Conservation (phyloP, 2,888 invertebrate genomes). For the Lottia scabra region DNA sequence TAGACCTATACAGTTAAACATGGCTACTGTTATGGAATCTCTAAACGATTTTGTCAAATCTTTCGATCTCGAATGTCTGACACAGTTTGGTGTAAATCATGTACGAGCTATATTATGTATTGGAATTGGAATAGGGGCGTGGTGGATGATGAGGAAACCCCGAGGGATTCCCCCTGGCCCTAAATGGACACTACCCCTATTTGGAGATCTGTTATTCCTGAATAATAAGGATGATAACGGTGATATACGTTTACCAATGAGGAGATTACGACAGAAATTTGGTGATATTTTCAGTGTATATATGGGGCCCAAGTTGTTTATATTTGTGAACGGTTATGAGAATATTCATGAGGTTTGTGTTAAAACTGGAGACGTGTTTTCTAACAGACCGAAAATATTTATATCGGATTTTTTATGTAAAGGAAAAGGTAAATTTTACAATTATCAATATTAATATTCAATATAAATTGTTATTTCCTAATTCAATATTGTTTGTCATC, state of each 20-base stretch:
- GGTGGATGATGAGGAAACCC: conserved; percentile 8
- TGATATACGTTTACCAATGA: conserved; percentile 28
- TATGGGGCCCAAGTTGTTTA: conserved; percentile 36
- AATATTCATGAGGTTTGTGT: conserved; percentile 41
- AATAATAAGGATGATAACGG: conserved; percentile 1
- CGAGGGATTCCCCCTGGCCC: conserved; percentile 13
- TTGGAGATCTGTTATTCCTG: conserved; percentile 2
- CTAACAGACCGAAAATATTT: conserved; percentile 36
- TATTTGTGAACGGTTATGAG: conserved; percentile 41
- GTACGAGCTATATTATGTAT: not conserved
- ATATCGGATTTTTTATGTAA: not conserved
- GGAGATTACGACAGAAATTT: conserved; percentile 35
- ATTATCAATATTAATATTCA: no score
- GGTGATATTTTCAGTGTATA: conserved; percentile 42
- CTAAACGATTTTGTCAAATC: no score
- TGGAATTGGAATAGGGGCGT: not conserved
- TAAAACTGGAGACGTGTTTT: conserved; percentile 36
- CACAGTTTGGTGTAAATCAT: no score
- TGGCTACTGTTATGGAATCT: no score
- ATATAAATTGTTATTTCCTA: no score
- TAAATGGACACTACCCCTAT: not conserved
- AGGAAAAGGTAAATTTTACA: conserved; percentile 10
- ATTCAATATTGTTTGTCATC: no score
- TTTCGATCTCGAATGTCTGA: no score
- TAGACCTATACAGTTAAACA: no score